Base-by-base conservation (phyloP, 2,113 vertebrate genomes). In the Gymnobelideus leadbeateri region DNA sequence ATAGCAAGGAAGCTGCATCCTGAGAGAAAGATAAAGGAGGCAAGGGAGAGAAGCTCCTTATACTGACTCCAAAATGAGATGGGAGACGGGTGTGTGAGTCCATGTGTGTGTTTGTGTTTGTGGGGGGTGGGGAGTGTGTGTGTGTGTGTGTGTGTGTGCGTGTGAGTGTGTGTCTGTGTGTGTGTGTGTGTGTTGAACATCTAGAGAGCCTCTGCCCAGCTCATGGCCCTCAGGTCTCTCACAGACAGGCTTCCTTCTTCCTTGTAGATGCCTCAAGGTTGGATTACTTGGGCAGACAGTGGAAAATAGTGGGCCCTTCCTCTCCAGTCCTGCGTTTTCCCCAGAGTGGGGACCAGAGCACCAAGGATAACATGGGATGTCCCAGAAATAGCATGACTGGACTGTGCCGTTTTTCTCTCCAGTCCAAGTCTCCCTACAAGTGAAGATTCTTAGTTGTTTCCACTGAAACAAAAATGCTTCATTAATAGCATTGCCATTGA, bases 211-310 rank as follows among this genome's bases (percentile, higher is more conserved):
- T 97, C 96, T 96, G 55, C 54, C 92, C 95, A 91, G 1, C 25
- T 90, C 8, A 2, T 5, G 94, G 89, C 94, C 96, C 93, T 54
- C 53, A 8, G 94, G 93, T 93, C 97, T 97, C 96, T 96, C 0
- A 90, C 97, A 97, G 97, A 91, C 90, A 96, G 93, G 47, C 95
- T 98, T n/a, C 37, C 95, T 91, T 97, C 97, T 98, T 98, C 97
- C 93, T 97, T 94, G 54, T 91, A 91, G 95, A 2, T 49, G 94
- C 97, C 97, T 95, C 97, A 96, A 94, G 97, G 93, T 96, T 91
- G 96, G 94, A 94, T 93, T 97, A 92, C 97, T 96, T 1, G 31
- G 93, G 94, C 89, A 92, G 96, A 97, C 96, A 84, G 94, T 97
- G 92, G 96, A 95, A 77, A 91, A 92, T 51, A 26, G 28, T 25